These are phyloP conservation scores for Hycleus cichorii DNA, from an alignment of 1,140 invertebrate genomes.

Conservation along the genomic window DNA sequence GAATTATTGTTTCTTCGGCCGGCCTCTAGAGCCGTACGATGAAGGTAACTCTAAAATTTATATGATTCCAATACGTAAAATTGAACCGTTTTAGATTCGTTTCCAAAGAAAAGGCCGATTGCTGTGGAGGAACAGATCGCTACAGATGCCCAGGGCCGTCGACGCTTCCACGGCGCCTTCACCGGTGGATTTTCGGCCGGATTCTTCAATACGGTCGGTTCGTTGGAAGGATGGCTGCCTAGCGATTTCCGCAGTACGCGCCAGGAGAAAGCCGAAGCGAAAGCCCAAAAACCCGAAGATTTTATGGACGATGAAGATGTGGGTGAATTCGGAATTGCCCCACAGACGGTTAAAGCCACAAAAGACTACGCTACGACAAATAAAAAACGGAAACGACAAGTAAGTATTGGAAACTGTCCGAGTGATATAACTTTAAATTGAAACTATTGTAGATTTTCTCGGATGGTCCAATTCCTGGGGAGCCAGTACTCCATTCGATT, in stretches of 20 bases:
- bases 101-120: slow-evolving; percentile 73
- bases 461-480: slow-evolving; percentile 68
- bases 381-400: slow-evolving; percentile 46
- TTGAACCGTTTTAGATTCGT: slow-evolving; percentile 52
- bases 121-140: slow-evolving; percentile 85
- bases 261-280: slow-evolving; percentile 51
- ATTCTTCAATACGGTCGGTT: slow-evolving; percentile 94
- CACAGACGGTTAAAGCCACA: slow-evolving; percentile 70
- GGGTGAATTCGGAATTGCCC: slow-evolving; percentile 91
- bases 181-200: slow-evolving; percentile 98
- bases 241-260: slow-evolving; percentile 87
- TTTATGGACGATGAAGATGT: slow-evolving; percentile 99
- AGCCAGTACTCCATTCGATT: slow-evolving; percentile 69
- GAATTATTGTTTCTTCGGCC: slow-evolving; percentile 64
- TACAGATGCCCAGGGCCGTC: slow-evolving; percentile 79
- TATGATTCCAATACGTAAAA: slow-evolving; percentile 18
- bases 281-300: slow-evolving; percentile 70
- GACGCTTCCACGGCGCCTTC: slow-evolving; percentile 97
- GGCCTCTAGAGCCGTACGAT: slow-evolving; percentile 65
- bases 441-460: slow-evolving; percentile 30
- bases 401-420: neutral
- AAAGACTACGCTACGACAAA: slow-evolving; percentile 55
- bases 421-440: neutral
- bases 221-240: slow-evolving; percentile 92
- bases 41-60: slow-evolving; percentile 54